Conservation (phyloP, 2,797 vertebrate species). For the Eulemur rubriventer region DNA sequence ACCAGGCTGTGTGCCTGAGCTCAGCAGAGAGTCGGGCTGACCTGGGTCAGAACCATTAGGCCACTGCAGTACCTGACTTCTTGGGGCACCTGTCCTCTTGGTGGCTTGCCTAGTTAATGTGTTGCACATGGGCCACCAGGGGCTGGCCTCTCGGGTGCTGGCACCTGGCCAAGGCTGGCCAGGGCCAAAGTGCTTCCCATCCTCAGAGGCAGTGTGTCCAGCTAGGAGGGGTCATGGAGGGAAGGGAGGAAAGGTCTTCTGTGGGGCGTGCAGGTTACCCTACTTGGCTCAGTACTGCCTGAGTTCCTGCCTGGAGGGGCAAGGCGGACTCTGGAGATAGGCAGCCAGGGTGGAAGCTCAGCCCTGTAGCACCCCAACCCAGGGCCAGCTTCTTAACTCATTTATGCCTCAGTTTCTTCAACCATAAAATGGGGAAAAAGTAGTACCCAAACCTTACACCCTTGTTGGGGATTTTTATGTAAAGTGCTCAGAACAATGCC, state of each 20-base stretch:
- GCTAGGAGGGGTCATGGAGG: neutral
- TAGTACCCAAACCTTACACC: neutral
- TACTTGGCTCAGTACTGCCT: neutral
- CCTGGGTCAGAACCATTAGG: neutral
- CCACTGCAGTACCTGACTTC: accelerated
- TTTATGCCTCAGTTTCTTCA: neutral
- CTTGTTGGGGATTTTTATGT: neutral
- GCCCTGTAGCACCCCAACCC: neutral
- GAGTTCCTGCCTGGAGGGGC: neutral
- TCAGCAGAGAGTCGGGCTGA: neutral
- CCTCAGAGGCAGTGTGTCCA: neutral
- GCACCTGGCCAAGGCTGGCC: neutral
- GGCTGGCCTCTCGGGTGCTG: neutral
- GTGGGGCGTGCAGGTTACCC: neutral
- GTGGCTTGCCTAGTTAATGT: neutral
- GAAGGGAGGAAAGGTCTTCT: neutral
- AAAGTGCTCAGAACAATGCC: neutral
- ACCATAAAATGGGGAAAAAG: neutral
- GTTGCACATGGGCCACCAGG: too few species aligned
- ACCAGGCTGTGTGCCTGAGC: neutral
- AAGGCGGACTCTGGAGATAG: neutral
- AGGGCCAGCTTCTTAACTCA: neutral
- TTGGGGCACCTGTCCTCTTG: neutral
- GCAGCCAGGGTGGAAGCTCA: neutral
- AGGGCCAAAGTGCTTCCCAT: neutral